Conservation (phyloP, 1,140 invertebrate genomes). For the Leptinotarsa undecemlineata region DNA sequence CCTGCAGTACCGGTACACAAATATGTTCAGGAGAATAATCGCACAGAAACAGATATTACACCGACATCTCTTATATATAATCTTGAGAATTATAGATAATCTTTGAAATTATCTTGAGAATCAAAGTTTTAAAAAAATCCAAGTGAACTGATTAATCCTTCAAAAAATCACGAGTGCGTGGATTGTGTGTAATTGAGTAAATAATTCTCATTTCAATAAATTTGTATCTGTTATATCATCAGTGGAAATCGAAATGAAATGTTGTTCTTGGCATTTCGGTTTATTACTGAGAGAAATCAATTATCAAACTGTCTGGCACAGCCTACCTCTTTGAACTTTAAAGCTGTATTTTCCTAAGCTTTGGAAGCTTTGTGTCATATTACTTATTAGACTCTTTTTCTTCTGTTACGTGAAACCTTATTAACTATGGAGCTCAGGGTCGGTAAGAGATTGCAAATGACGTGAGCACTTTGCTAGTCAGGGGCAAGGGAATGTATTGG, state of each 20-base stretch:
- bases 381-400: constrained; percentile 14
- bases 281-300: constrained; percentile 11
- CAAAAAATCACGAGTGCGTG: no score
- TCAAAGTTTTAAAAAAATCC: no score
- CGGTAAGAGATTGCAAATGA: background rate
- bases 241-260: background rate
- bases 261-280: background rate
- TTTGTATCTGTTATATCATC: background rate
- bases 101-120: no score
- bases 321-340: constrained; percentile 8
- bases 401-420: constrained; percentile 18
- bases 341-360: constrained; percentile 3
- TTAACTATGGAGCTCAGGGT: background rate
- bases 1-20: no score
- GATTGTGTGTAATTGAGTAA: background rate
- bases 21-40: no score
- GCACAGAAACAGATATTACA: no score
- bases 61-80: no score
- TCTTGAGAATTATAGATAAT: no score
- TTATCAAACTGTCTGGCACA: constrained; percentile 20
- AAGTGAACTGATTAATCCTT: no score
- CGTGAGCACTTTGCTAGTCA: background rate
- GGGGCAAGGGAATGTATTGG: background rate
- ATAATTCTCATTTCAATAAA: background rate
- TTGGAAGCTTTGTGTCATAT: constrained; percentile 15